Evolutionary conservation across 2,797 vertebrate species (phyloP).

Genomic region (Fistularia tabacaria): DNA sequence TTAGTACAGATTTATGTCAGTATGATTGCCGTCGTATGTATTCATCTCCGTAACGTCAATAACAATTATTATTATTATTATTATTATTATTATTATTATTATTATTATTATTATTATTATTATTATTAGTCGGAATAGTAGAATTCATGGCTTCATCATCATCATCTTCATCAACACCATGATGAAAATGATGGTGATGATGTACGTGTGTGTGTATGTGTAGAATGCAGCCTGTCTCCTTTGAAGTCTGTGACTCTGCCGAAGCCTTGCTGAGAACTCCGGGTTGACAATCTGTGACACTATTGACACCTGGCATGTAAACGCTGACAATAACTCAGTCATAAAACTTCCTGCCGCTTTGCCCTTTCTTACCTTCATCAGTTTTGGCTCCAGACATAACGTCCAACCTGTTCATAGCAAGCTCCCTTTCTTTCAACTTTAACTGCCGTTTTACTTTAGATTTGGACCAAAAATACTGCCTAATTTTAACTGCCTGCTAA

Average conservation of each 20-base stretch:
- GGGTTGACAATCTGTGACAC: constrained; percentile 78
- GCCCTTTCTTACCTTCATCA: constrained; percentile 71
- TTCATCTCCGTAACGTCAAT: too few relatives aligned
- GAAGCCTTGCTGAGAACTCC: constrained; percentile 74
- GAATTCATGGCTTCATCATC: too few relatives aligned
- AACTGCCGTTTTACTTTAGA: constrained; percentile 17
- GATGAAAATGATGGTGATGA: too few relatives aligned
- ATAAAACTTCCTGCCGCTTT: constrained; percentile 66
- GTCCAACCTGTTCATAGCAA: constrained; percentile 41
- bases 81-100: too few relatives aligned
- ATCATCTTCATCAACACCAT: too few relatives aligned
- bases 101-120: too few relatives aligned
- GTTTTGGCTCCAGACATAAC: constrained; percentile 55
- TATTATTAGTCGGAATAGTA: too few relatives aligned
- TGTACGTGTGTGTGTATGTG: constrained; percentile 38
- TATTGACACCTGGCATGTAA: constrained; percentile 80
- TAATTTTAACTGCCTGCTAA: too few relatives aligned
- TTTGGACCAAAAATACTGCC: background rate
- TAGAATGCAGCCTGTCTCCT: constrained; percentile 43
- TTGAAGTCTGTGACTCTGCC: constrained; percentile 77
- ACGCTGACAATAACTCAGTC: constrained; percentile 70
- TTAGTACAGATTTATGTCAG: too few relatives aligned
- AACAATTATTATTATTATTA: too few relatives aligned
- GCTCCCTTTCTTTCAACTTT: constrained; percentile 14
- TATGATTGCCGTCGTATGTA: too few relatives aligned